Evolutionary conservation across 1,140 invertebrate genomes (phyloP).

Genomic region (Gonatopus flavifemur): DNA sequence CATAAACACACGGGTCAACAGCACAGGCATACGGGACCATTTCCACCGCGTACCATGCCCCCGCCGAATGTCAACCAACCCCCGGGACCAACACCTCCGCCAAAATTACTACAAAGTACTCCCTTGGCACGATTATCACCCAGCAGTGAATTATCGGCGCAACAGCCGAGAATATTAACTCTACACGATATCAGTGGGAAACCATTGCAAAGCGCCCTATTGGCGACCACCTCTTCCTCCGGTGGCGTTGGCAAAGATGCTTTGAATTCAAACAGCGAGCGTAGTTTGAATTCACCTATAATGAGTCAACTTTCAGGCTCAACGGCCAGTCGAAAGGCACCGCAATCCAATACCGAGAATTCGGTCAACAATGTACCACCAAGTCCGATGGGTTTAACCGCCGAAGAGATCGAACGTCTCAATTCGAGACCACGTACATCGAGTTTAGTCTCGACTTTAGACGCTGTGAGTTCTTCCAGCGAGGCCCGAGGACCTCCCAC

Average conservation of each 20-base stretch:
- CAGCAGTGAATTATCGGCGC: constrained; percentile 86
- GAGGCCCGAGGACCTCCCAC: constrained; percentile 73
- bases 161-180: constrained; percentile 87
- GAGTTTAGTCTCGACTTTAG: constrained; percentile 87
- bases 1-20: constrained; percentile 76
- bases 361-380: constrained; percentile 62
- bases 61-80: constrained; percentile 67
- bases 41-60: constrained; percentile 68
- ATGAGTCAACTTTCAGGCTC: constrained; percentile 87
- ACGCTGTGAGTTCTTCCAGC: constrained; percentile 90
- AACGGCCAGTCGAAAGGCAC: constrained; percentile 69
- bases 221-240: constrained; percentile 84
- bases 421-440: constrained; percentile 83
- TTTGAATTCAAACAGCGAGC: constrained; percentile 83
- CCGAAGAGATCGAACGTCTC: constrained; percentile 89
- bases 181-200: constrained; percentile 92
- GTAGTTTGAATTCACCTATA: constrained; percentile 86
- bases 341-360: constrained; percentile 51
- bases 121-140: constrained; percentile 87
- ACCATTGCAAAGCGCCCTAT: constrained; percentile 81
- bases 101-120: constrained; percentile 80
- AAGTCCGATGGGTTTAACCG: constrained; percentile 79
- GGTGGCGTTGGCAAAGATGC: constrained; percentile 81
- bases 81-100: constrained; percentile 55
- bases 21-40: constrained; percentile 71